Percentiles rank a stretch among this genome's conserved stretches.
phyloP scores from a whole-genome alignment of 2,113 vertebrate genomes.

The Carettochelys insculpta region DNA sequence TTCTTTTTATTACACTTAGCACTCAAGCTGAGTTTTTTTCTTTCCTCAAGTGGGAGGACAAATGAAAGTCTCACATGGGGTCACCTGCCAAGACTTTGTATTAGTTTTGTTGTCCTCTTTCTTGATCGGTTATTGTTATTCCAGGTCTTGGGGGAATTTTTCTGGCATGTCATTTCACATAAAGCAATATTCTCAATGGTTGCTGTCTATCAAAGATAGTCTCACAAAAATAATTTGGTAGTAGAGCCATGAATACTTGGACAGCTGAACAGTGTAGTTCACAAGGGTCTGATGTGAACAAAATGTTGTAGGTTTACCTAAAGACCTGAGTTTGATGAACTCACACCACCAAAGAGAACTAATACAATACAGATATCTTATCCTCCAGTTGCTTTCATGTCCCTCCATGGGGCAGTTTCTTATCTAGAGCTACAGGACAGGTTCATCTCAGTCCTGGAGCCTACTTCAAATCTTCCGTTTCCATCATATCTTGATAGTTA shows the following conservation, averaged over 20 bases:
- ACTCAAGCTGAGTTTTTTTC: slow-evolving; percentile 44
- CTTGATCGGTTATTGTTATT: slow-evolving; percentile 48
- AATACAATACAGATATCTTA: neutral
- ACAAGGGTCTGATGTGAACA: neutral
- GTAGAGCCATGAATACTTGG: slow-evolving; percentile 29
- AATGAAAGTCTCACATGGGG: slow-evolving; percentile 32
- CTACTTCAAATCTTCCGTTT: neutral
- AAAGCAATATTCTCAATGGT: slow-evolving; percentile 50
- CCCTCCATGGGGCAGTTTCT: neutral
- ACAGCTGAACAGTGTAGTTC: neutral
- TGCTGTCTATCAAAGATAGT: slow-evolving; percentile 32
- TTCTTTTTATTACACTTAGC: slow-evolving; percentile 56
- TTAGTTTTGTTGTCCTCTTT: slow-evolving; percentile 56
- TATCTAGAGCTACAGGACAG: neutral
- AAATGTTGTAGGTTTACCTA: neutral
- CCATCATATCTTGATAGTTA: neutral
- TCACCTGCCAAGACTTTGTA: slow-evolving; percentile 46
- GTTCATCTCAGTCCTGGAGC: neutral
- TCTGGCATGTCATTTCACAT: slow-evolving; percentile 55
- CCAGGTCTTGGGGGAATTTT: slow-evolving; percentile 47
- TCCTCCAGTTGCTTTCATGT: neutral
- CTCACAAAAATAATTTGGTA: slow-evolving; percentile 28
- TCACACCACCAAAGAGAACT: neutral
- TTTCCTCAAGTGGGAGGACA: slow-evolving; percentile 17
- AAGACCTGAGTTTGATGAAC: neutral